phyloP scores from a whole-genome alignment of 2,113 vertebrate genomes.

The Columba livia region DNA sequence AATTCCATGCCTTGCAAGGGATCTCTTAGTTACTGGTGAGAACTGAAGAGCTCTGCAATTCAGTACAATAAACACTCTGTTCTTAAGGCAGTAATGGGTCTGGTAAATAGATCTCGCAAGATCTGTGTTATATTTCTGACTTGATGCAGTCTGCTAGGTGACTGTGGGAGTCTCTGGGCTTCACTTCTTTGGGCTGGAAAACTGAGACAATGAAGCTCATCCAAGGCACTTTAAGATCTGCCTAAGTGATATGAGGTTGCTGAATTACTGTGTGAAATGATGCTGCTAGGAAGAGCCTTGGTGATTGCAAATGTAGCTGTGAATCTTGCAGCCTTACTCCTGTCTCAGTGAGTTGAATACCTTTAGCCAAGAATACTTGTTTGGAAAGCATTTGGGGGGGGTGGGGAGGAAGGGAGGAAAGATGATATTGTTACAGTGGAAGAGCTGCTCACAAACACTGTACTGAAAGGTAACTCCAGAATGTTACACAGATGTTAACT shows the following conservation, averaged over 20 bases:
- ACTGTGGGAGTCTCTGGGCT: neutral
- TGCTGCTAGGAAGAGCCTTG: neutral
- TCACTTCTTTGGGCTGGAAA: neutral
- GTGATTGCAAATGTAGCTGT: constrained; percentile 16
- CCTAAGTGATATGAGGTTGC: neutral
- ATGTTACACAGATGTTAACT: neutral
- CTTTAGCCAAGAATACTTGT: neutral
- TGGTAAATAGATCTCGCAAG: neutral
- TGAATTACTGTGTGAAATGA: neutral
- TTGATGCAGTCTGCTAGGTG: neutral
- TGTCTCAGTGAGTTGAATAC: neutral
- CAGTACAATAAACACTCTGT: neutral
- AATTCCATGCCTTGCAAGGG: neutral
- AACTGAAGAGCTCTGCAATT: neutral
- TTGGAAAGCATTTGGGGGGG: neutral
- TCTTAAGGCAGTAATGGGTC: neutral
- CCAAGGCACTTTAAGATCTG: neutral
- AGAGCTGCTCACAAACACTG: neutral
- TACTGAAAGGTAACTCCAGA: neutral
- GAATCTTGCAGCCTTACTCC: neutral
- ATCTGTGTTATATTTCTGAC: neutral
- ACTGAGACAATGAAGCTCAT: neutral
- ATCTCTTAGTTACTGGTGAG: neutral
- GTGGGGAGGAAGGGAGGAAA: neutral
- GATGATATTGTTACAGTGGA: neutral